Evolutionary conservation across 2,888 invertebrate species (phyloP), one percentile per base, ranked within the genome.

Genomic region (Caenorhabditis plicata): DNA sequence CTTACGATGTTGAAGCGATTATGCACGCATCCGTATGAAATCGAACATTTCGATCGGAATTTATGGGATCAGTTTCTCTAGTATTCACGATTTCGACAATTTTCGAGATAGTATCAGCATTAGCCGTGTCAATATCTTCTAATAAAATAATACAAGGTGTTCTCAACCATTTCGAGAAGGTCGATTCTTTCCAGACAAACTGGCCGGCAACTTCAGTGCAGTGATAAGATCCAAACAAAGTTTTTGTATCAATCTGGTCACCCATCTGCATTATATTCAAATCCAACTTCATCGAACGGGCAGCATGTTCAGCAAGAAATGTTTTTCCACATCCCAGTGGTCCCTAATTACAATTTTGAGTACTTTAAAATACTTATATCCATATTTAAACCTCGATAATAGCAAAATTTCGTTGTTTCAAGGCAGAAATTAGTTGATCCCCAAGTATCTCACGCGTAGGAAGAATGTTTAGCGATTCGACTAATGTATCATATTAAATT

Each of bases 151-250:
- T 82, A 94, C 96, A 96, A 77, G 89, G 54, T 26, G 60, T 48
- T 44, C 48, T 52, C 7, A 75, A 44, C 68, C 64, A 70, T 65
- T 74, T 56, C 2, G 73, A 48, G 44, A 78, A 76, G 4, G 51
- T 52, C n/a, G 75, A 75, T 11, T 94, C 89, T 71, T 90, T 87
- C 96, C 96, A 98, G 19, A 92, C 84, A 84, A 98, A 98, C 83
- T 98, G 92, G 13, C 98, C 98, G 0, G 95, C 95, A 42, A 94
- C 87, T 81, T 95, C 94, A 0, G 96, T 94, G 80, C 95, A 96
- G 68, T 90, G 87, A 81, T 93, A 93, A 0, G 89, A 88, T 0
- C 98, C 98, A 8, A 98, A 84, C 46, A 99, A 83, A 86, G 92
- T 81, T 84, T 94, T 90, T 46, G 92, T 90, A 81, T 98, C 96